Percentiles rank a stretch among this genome's conserved stretches.
These are phyloP conservation scores for Cyprinodon brontotheroides DNA, from an alignment of 2,113 vertebrate species.

Conservation along the genomic window DNA sequence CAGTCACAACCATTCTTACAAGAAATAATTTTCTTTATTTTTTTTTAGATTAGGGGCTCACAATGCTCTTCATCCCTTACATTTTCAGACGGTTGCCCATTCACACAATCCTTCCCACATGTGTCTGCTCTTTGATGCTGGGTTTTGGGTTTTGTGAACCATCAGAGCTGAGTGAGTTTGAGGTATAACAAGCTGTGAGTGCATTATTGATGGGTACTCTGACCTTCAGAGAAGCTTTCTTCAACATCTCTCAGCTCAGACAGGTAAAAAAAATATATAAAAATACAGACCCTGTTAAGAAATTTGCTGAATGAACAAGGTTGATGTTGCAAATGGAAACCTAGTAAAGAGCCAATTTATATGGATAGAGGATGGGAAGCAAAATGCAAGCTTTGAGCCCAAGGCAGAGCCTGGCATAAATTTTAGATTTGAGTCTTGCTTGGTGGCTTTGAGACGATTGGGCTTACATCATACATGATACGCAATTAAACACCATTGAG, in stretches of 20 bases:
- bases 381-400: slow-evolving; percentile 7
- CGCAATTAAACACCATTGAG: slow-evolving; percentile 62
- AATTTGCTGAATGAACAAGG: slow-evolving; percentile 50
- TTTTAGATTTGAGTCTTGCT: slow-evolving; percentile 15
- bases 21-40: slow-evolving; percentile 17
- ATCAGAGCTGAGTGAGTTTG: slow-evolving; percentile 54
- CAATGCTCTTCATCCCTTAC: slow-evolving; percentile 37
- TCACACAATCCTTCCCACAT: slow-evolving; percentile 11
- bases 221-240: slow-evolving; percentile 50
- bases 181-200: slow-evolving; percentile 72
- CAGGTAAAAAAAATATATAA: neutral
- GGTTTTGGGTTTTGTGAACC: slow-evolving; percentile 58
- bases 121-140: slow-evolving; percentile 59
- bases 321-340: slow-evolving; percentile 27
- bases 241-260: slow-evolving; percentile 47
- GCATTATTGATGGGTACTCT: slow-evolving; percentile 74
- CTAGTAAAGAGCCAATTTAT: slow-evolving; percentile 20
- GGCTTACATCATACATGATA: slow-evolving; percentile 27
- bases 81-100: slow-evolving; percentile 13
- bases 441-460: slow-evolving; percentile 18
- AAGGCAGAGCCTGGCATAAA: neutral
- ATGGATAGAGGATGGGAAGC: neutral
- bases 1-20: slow-evolving; percentile 23
- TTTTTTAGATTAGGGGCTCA: slow-evolving; percentile 48
- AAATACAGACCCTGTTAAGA: slow-evolving; percentile 10